Base-by-base conservation (phyloP, 2,797 vertebrate species). In the Sebastes diaconus region DNA sequence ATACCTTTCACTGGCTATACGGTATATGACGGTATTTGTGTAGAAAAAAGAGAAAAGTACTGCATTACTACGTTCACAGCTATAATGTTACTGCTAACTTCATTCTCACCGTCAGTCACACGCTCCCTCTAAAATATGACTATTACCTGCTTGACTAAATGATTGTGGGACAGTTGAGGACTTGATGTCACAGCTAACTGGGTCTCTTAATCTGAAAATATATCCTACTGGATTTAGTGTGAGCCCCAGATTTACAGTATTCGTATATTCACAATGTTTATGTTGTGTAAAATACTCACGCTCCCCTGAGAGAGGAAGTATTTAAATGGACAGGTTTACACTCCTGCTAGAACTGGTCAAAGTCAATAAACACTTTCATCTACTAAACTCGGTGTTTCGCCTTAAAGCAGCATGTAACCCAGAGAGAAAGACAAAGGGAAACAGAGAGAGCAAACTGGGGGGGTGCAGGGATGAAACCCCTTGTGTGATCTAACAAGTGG, bases 321-420 rank as follows among this genome's bases (percentile, higher is more conserved):
- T 84, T 82, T 75, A 77, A 90, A 76, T 86, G 52, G 77, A 75
- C 34, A 67, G 58, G 64, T 32, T 63, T 57, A 72, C 4, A 5
- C 73, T 78, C 55, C 54, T 77, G 75, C 61, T 70, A 50, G 18
- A 69, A 75, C 27, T 68, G 81, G 85, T 89, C 83, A 87, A 80
- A 88, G 67, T 87, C 79, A 84, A 89, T 90, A 67, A 83, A 83
- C 24, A 59, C 75, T 87, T 88, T 85, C 52, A 88, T 91, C 76
- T 79, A 57, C 68, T 78, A 60, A 83, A 76, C 70, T 50, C 60
- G 0, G 14, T 54, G 55, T 80, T 79, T 76, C 36, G 73, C 18
- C 36, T 76, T 34, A 73, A 85, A 78, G 24, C 75, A 75, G 63
- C 36, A 80, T 8, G 67, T 72, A 85, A 63, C 27, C 27, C 4